Evolutionary conservation across 2,113 vertebrate species (phyloP), one percentile per base, ranked within the genome.

Genomic region (Crotalus horridus): DNA sequence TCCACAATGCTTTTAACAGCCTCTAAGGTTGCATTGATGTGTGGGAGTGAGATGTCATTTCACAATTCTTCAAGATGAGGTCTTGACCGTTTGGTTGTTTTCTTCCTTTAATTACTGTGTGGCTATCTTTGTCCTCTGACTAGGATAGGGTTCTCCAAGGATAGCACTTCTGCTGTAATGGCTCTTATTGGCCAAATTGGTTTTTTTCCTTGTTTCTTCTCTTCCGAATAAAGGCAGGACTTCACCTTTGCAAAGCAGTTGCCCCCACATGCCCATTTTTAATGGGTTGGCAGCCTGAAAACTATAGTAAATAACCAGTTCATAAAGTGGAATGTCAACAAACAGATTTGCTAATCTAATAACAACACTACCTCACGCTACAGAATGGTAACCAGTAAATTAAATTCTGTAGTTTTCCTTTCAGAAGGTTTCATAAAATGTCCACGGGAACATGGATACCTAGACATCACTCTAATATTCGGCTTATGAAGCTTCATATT

Each of bases 101-200:
- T 48, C 13, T 20, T 69, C 5, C 3, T 53, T 20, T 56, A 95
- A 53, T 94, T 56, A 92, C 86, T 93, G 23, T 33, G 58, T 46
- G 11, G 43, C 8, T 90, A 74, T 87, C 74, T 81, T 94, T 93
- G 88, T 15, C 20, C 21, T 90, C 17, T 56, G 20, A 61, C 23
- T 61, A 93, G 74, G 46, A 93, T 26, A 48, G 33, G n/a, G 5
- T 33, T 39, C 43, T 91, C 11, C 21, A 91, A 93, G 12, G 8
- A 24, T 21, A 59, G 59, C 6, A 1, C 4, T 87, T 92, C 64
- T 93, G 91, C 90, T 89, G 86, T 54, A 13, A 1, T 2, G 56
- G 43, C 87, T 95, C 90, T 89, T 89, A 85, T 6, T 91, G 91
- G 85, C 61, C 94, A 74, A 26, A 94, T 54, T 94, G 92, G 46